Evolutionary conservation across 2,888 invertebrate genomes (phyloP).

Genomic region (Lottia gigantea): DNA sequence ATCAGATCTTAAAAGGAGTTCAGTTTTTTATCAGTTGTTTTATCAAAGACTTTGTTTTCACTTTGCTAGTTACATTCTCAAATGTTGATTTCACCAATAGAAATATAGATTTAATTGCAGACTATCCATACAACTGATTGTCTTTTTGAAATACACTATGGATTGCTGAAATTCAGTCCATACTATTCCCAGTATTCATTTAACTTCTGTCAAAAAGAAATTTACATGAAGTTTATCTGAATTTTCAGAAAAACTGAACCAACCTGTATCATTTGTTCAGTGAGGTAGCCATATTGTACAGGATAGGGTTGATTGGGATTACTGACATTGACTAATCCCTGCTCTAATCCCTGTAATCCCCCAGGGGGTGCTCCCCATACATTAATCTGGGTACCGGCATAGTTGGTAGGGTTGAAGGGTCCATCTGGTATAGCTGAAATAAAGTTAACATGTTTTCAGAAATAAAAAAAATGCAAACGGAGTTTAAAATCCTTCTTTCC

Average conservation of each 20-base stretch:
- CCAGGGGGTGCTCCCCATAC: constrained; percentile 65
- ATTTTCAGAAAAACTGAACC: no score
- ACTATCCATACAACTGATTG: no score
- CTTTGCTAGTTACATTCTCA: no score
- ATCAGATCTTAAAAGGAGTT: neutral
- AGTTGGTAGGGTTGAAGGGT: constrained; percentile 67
- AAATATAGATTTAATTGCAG: neutral
- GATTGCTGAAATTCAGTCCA: neutral
- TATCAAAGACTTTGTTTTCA: no score
- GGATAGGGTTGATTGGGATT: constrained; percentile 46
- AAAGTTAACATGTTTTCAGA: constrained; percentile 23
- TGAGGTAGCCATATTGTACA: constrained; percentile 65
- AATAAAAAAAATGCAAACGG: neutral
- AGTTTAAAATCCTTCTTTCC: no score
- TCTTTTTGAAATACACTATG: no score
- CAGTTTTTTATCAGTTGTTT: no score
- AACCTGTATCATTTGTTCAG: constrained; percentile 65
- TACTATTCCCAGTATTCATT: no score
- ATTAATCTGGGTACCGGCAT: constrained; percentile 69
- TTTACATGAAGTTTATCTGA: no score
- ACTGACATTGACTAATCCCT: constrained; percentile 42
- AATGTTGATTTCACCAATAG: no score
- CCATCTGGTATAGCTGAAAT: constrained; percentile 60
- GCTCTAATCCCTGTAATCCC: constrained; percentile 39
- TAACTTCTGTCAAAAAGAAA: no score